Evolutionary conservation across 2,113 vertebrate species (phyloP), one percentile per base, ranked within the genome.

Genomic region (Hippocampus guttulatus): DNA sequence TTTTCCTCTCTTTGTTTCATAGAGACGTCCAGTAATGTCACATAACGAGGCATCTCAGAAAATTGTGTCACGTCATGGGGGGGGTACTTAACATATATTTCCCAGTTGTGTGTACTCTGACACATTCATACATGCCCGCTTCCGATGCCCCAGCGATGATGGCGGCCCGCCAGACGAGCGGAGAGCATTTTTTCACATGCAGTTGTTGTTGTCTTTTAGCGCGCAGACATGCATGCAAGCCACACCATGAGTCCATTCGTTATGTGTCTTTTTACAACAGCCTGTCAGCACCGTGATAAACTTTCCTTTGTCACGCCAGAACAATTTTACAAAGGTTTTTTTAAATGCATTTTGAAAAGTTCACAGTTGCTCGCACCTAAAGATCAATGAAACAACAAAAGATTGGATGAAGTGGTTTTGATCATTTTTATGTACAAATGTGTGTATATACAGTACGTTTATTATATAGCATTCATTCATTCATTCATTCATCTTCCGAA

Each of bases 261-360:
- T 91, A 88, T 91, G 84, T 88, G 88, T 91, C 91, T 82, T 85
- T 38, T 77, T 85, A 68, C 77, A 85, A 80, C 86, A 81, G 90
- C 87, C 82, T 92, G 91, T 92, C 88, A 88, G 88, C 89, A 88
- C 84, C 87, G 86, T 88, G 89, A 91, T 92, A 90, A 91, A 87
- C 86, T 88, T 85, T 87, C 80, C 71, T 68, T 69, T 78, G 87
- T 86, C 81, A 70, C 68, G 79, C 85, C 58, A 33, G 25, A 16
- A 61, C 27, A 33, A 33, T 61, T 61, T 61, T 18, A 61, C 58
- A 33, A 18, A 61, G 6, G 5, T 38, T 38, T 38, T 38, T 38
- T 38, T 38, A 20, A 3, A 61, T 8, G 55, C 14, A 0, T 58
- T 72, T 64, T 41, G 68, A 69, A 76, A 70, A 65, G 71, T 55